These are phyloP conservation scores for Drosophila monieri DNA, from an alignment of 2,888 invertebrate genomes.

Conservation along the genomic window DNA sequence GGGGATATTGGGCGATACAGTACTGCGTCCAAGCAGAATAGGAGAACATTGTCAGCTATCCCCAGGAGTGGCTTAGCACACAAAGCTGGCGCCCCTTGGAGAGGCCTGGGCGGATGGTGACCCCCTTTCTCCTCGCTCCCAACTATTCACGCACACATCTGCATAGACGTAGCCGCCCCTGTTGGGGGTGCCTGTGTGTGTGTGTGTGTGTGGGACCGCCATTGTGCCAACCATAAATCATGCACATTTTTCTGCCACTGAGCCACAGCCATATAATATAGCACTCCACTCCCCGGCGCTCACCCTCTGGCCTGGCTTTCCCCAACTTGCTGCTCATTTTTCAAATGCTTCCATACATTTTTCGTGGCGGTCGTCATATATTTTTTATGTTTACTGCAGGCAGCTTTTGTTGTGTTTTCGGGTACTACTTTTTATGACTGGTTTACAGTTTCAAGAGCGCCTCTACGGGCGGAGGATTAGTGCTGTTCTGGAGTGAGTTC, in stretches of 20 bases:
- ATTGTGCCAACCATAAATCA: constrained; percentile 75
- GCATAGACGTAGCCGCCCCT: constrained; percentile 17
- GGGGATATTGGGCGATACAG: constrained; percentile 13
- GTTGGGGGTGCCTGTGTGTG: not conserved
- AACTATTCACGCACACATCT: constrained; percentile 26
- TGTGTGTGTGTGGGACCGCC: constrained; percentile 30
- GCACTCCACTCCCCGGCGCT: constrained; percentile 24
- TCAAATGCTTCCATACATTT: constrained; percentile 61
- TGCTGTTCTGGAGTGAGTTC: not conserved
- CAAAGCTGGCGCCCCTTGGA: constrained; percentile 20
- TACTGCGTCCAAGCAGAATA: not conserved
- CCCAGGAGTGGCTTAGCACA: constrained; percentile 58
- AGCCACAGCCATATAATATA: constrained; percentile 76
- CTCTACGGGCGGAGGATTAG: constrained; percentile 58
- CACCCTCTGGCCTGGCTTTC: constrained; percentile 7
- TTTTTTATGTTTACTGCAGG: constrained; percentile 75
- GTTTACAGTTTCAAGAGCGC: constrained; percentile 64
- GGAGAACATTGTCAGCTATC: constrained; percentile 45
- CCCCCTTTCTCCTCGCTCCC: constrained; percentile 6
- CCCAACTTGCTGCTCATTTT: constrained; percentile 53
- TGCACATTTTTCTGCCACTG: constrained; percentile 77
- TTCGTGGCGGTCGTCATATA: constrained; percentile 63
- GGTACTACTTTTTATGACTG: constrained; percentile 68
- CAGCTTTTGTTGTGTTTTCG: constrained; percentile 60
- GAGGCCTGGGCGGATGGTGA: constrained; percentile 9